Evolutionary conservation across 2,113 vertebrate species (phyloP).

Genomic region (Cromileptes altivelis): DNA sequence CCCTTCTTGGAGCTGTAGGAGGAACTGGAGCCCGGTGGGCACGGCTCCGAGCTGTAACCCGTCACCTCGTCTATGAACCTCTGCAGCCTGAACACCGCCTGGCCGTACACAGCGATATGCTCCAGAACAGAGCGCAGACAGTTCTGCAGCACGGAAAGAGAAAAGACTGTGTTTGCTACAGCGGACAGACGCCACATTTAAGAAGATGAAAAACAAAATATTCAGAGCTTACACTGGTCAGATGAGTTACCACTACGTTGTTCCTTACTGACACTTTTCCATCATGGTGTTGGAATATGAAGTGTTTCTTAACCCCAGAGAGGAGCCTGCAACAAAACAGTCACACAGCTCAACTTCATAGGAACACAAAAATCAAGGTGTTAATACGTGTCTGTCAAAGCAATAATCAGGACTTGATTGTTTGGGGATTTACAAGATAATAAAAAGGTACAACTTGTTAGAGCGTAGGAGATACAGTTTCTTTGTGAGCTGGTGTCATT

Average conservation of each 20-base stretch:
- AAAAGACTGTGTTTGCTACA: not conserved
- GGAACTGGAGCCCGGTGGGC: slow-evolving; percentile 83
- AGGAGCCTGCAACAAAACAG: slow-evolving; percentile 89
- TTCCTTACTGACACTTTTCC: slow-evolving; percentile 94
- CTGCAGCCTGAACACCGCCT: slow-evolving; percentile 94
- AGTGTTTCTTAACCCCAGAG: slow-evolving; percentile 96
- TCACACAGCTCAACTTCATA: not conserved
- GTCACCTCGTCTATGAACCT: slow-evolving; percentile 98
- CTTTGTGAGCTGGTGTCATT: slow-evolving; percentile 9
- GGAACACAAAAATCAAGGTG: not conserved
- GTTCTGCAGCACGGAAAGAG: slow-evolving; percentile 80
- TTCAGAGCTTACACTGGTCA: slow-evolving; percentile 90
- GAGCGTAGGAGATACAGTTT: not conserved
- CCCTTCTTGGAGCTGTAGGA: slow-evolving; percentile 86
- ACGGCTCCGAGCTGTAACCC: slow-evolving; percentile 88
- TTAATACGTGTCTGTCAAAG: not conserved
- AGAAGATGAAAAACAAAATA: not conserved
- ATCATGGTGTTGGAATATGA: slow-evolving; percentile 95
- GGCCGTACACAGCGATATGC: slow-evolving; percentile 93
- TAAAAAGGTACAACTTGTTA: not conserved
- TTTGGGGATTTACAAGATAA: not conserved
- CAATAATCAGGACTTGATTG: not conserved
- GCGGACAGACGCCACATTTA: rapidly evolving
- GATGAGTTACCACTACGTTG: slow-evolving; percentile 94
- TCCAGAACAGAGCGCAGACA: slow-evolving; percentile 94